Evolutionary conservation across 2,888 invertebrate species (phyloP), one percentile per base, ranked within the genome.

Genomic region (Tachina lurida): DNA sequence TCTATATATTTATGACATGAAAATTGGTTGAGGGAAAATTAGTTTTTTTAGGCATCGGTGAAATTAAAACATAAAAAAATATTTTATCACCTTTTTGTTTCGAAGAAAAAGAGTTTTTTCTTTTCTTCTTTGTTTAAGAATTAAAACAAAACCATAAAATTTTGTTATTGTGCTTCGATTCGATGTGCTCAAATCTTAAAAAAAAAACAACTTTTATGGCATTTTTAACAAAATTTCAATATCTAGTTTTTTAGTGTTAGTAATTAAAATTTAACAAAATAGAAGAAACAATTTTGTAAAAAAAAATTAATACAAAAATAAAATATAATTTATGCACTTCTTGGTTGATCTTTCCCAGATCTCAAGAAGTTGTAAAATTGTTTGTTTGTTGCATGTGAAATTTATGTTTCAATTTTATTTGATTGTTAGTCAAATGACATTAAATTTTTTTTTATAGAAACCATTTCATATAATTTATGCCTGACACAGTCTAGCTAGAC

Each of bases 351-450:
- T 80, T 43, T 58, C 10, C 41, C 12, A 45, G 63, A 73, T 79
- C 56, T 39, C 17, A 12, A 22, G 41, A 8, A 22, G 41, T 45
- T 8, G 10, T 43, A 45, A 58, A 47, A 63, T 19, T 22, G n/a
- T 43, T 60, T 54, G 54, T 68, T 77, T 62, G 45, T 63, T 70
- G 31, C 31, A 31, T 31, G 31, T 71, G n/a, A 71, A 74, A 67
- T 74, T 74, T 81, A 80, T 80, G 80, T 74, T 81, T 67, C 5
- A 74, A 60, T 75, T 62, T 75, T 17, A 62, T 68, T 65, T 31
- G 52, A 62, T 75, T 68, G 75, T 75, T 75, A 75, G 80, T 81
- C 74, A 67, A 60, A 73, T 74, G 74, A 49, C 58, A 68, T 74
- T n/a, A 79, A 60, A 19, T 70, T 60, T 22, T 47, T 13, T 47